phyloP scores from a whole-genome alignment of 2,888 invertebrate species.

The Polymixis lichenea region DNA sequence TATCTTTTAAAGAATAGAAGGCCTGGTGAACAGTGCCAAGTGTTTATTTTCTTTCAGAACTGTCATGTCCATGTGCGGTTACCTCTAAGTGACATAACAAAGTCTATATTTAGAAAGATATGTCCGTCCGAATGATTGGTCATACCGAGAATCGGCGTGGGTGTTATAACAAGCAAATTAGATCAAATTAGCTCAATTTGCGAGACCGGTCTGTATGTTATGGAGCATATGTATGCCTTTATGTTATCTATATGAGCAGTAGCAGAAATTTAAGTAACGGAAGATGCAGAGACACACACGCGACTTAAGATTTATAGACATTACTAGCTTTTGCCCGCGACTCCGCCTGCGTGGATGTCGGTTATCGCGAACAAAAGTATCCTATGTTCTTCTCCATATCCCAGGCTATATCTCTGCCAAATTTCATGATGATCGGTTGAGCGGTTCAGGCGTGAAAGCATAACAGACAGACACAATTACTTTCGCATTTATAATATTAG shows the following conservation, averaged over 20 bases:
- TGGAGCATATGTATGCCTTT: constrained; percentile 10
- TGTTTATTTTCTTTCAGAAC: constrained; percentile 14
- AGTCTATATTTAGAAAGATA: constrained; percentile 58
- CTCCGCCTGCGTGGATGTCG: too few relatives aligned
- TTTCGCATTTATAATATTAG: too few relatives aligned
- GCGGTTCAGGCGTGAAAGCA: too few relatives aligned
- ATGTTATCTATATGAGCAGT: neutral
- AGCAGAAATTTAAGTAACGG: neutral
- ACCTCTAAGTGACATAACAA: constrained; percentile 46
- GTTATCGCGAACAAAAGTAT: too few relatives aligned
- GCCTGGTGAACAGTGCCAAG: constrained; percentile 10
- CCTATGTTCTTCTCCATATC: too few relatives aligned
- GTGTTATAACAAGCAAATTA: constrained; percentile 81
- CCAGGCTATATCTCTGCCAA: too few relatives aligned
- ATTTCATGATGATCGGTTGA: too few relatives aligned
- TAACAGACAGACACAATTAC: too few relatives aligned
- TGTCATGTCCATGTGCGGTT: neutral
- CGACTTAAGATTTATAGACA: neutral
- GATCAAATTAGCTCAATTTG: constrained; percentile 80
- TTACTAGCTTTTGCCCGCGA: too few relatives aligned
- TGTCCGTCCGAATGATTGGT: constrained; percentile 50
- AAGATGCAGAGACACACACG: too few relatives aligned
- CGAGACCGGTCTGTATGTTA: constrained; percentile 48
- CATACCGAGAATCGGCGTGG: constrained; percentile 69
- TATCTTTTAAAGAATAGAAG: neutral